Evolutionary conservation across 2,888 invertebrate genomes (phyloP).

Genomic region (Sinodicranocentrus sp.): DNA sequence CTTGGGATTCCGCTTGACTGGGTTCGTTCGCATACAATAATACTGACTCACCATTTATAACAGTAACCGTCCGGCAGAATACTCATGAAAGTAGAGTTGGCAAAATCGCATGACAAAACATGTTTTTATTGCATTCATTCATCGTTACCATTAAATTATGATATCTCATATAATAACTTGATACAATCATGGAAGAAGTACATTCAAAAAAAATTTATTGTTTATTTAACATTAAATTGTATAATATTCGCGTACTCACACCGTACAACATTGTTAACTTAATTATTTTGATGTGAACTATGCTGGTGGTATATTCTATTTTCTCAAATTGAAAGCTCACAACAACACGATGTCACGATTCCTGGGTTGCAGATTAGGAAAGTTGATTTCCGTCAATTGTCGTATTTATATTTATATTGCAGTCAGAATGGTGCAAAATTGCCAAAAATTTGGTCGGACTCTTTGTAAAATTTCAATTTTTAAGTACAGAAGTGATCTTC

Average conservation of each 20-base stretch:
- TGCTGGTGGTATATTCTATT: constrained; percentile 62
- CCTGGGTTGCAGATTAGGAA: background rate
- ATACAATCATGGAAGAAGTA: constrained; percentile 56
- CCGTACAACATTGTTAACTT: background rate
- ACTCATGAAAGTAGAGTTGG: no score
- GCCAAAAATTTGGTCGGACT: constrained; percentile 41
- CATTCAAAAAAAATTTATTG: constrained; percentile 31
- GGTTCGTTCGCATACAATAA: no score
- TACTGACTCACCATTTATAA: no score
- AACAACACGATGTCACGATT: constrained; percentile 42
- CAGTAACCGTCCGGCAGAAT: no score
- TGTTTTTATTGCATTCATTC: constrained; percentile 54
- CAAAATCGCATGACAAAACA: constrained; percentile 43
- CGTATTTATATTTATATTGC: no score
- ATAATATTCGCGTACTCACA: constrained; percentile 20
- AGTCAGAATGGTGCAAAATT: background rate
- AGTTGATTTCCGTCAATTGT: background rate
- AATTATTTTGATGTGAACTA: constrained; percentile 58
- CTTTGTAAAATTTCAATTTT: constrained; percentile 17
- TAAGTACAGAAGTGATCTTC: constrained; percentile 27
- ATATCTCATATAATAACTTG: constrained; percentile 29
- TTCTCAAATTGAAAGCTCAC: constrained; percentile 60
- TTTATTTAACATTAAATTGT: constrained; percentile 21
- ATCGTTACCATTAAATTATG: constrained; percentile 16
- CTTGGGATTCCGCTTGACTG: no score